phyloP scores from a whole-genome alignment of 2,797 vertebrate genomes.

The Pagetopsis macropterus region DNA sequence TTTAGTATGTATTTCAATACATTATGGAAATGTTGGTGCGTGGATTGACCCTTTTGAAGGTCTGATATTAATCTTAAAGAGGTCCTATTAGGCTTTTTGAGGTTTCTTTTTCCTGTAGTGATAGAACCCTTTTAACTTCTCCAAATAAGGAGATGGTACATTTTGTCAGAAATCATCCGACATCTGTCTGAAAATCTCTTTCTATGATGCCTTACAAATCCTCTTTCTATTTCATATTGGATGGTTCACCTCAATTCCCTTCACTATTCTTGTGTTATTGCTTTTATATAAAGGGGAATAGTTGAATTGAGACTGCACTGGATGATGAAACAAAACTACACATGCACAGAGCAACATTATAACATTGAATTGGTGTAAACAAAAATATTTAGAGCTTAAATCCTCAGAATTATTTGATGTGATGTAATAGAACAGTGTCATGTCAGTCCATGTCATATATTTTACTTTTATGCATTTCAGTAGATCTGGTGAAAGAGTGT shows the following conservation, averaged over 20 bases:
- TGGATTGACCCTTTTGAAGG: neutral
- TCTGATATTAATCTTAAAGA: neutral
- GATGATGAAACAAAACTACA: conserved; percentile 9
- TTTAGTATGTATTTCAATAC: neutral
- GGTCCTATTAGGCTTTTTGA: too few species aligned
- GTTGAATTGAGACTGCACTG: neutral
- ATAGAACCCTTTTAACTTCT: neutral
- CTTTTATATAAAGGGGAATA: neutral
- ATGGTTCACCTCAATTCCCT: neutral
- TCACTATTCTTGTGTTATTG: neutral
- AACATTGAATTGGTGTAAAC: neutral
- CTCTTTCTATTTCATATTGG: neutral
- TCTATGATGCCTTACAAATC: conserved; percentile 5
- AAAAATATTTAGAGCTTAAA: neutral
- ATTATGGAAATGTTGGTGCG: neutral
- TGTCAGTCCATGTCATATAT: neutral
- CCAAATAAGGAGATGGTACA: neutral
- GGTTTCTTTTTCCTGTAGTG: too few species aligned
- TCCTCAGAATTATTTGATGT: too few species aligned
- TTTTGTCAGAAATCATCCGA: neutral
- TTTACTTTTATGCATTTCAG: neutral
- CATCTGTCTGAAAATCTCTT: neutral
- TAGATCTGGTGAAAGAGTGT: conserved; percentile 7
- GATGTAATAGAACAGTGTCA: too few species aligned
- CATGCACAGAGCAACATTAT: conserved; percentile 4